Conservation (phyloP, 2,797 vertebrate genomes). For the Nasua narica region DNA sequence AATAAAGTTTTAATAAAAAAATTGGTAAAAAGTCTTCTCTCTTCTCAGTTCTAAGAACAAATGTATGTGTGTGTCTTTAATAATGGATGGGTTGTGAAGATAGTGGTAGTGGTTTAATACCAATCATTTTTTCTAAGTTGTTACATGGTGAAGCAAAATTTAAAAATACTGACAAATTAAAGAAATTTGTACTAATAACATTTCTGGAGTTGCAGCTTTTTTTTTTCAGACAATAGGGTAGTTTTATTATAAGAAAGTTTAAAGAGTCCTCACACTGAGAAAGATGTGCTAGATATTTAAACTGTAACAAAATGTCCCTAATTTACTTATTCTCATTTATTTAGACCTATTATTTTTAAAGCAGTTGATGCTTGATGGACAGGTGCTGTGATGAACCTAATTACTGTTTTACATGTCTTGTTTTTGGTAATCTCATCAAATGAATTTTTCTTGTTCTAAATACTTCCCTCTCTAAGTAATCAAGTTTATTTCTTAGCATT, state of each 20-base stretch:
- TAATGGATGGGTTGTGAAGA: background rate
- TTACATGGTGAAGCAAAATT: background rate
- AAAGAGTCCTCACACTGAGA: background rate
- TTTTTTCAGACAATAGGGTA: background rate
- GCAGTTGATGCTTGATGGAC: background rate
- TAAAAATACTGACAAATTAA: background rate
- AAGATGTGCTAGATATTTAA: background rate
- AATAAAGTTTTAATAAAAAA: background rate
- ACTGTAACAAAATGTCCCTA: background rate
- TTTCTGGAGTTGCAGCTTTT: background rate
- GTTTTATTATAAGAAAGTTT: background rate
- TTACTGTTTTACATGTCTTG: background rate
- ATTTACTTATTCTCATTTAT: background rate
- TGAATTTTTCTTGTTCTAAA: background rate
- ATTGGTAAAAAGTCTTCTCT: background rate
- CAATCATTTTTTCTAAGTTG: background rate
- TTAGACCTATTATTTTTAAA: background rate
- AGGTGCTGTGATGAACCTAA: background rate
- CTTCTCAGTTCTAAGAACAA: background rate
- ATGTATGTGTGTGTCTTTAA: background rate
- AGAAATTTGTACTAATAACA: background rate
- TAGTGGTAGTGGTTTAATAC: background rate
- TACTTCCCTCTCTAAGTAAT: background rate
- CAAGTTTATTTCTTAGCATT: slow-evolving; percentile 4
- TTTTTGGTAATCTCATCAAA: background rate